Evolutionary conservation across 2,888 invertebrate genomes (phyloP), one percentile per base, ranked within the genome.

Genomic region (Subacronicta megacephala): DNA sequence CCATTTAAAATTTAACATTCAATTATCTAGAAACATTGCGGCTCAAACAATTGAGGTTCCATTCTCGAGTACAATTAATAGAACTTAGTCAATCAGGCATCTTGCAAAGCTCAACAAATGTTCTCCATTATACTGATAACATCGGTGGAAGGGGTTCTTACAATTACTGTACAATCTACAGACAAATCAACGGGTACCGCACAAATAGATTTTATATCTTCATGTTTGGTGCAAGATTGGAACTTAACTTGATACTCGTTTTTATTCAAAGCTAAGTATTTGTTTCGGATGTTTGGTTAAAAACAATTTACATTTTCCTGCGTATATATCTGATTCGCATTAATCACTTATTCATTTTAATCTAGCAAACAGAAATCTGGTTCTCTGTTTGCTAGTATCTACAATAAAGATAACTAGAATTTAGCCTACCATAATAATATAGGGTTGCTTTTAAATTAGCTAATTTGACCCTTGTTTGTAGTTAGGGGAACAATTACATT

Each of bases 141-240:
- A 88, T 90, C 89, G 62, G 68, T 70, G 47, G 73, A 72, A 70
- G 74, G 80, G 78, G 73, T 66, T 69, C 69, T 72, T 62, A 80
- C 83, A 83, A 86, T 86, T 85, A 82, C 83, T 78, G 77, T 70
- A 77, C 85, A 83, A 85, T 86, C 84, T 85, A 70, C 68, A 75
- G 82, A 83, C 85, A 82, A 83, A 88, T 89, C 87, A 84, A 88
- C 89, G 85, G 80, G 83, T 83, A 81, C 80, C 80, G 81, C 83
- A 78, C 83, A 87, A 89, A 89, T 89, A 89, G 89, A 88, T 89
- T 88, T 87, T 87, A 85, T 87, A 85, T 85, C 85, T 85, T 69
- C 71, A 62, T 62, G 68, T 64, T 38, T 79, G 82, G 80, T 66
- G 2, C 58, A 80, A 80, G 71, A 37, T 47, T 12, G 1, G 7